A percentile compares a stretch with the other conserved stretches of the same genome.
These are phyloP conservation scores for Microcebus ravelobensis DNA, from an alignment of 2,113 vertebrate genomes.

Conservation along the genomic window DNA sequence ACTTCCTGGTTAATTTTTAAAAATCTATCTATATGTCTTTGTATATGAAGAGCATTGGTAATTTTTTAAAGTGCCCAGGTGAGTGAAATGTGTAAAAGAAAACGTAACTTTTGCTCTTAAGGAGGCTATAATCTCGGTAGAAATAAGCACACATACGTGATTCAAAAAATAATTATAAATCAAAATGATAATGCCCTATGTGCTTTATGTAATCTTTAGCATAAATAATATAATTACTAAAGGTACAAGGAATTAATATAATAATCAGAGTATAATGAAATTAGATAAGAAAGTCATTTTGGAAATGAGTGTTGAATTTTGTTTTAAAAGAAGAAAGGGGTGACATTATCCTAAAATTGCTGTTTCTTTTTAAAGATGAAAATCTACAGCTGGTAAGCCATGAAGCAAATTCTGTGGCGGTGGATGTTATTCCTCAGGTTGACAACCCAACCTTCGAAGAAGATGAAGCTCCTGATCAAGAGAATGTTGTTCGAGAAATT, in stretches of 20 bases:
- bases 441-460: conserved; percentile 94
- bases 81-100: conserved; percentile 21
- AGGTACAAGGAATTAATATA: background rate
- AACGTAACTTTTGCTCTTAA: conserved; percentile 3
- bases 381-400: conserved; percentile 83
- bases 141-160: conserved; percentile 21
- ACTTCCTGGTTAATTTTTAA: background rate
- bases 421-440: conserved; percentile 84
- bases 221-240: conserved; percentile 32
- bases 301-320: conserved; percentile 38
- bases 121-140: conserved; percentile 4
- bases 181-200: conserved; percentile 22
- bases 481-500: conserved; percentile 75
- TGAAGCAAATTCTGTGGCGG: conserved; percentile 78
- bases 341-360: conserved; percentile 57
- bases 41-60: background rate
- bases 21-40: background rate
- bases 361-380: conserved; percentile 82
- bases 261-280: conserved; percentile 14
- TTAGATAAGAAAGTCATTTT: conserved; percentile 5
- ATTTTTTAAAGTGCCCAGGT: conserved; percentile 13
- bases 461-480: conserved; percentile 83
- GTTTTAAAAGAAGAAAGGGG: conserved; percentile 8
- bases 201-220: conserved; percentile 19
- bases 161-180: conserved; percentile 42